Base-by-base conservation (phyloP, 2,113 vertebrate genomes). In the Chrysemys picta region DNA sequence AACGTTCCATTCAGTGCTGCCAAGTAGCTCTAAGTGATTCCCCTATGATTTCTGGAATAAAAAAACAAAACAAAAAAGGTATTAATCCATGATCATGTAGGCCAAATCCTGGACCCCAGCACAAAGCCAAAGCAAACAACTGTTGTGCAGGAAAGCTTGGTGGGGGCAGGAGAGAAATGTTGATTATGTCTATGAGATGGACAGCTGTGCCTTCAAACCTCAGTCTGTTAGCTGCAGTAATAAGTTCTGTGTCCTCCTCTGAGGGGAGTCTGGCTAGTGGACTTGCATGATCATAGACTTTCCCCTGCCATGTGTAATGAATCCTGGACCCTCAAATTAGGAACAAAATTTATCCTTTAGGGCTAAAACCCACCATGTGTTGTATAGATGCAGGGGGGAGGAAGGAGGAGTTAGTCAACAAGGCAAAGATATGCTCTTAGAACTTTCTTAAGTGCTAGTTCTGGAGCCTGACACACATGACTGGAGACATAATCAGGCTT, bases 81-180 rank as follows among this genome's bases (percentile, higher is more conserved):
- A 52, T 21, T 92, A 94, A 93, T 84, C 7, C 2, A 6, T 87
- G 80, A 79, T 24, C 42, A 45, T 47, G 85, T 12, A 56, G 79
- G 4, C 12, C 0, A 2, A 4, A 82, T n/a, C 38, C 1, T 35
- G 56, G 1, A 84, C 10, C 25, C 84, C 19, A 80, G 7, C 7
- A 52, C 50, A 57, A 0, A 56, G 42, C 24, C 13, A n/a, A 80
- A 85, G 25, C 10, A 89, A 56, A 92, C 16, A 29, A 69, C 17
- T 52, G 7, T n/a, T 24, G 42, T 4, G 19, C 31, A 78, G 53
- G 13, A 94, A 2, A 83, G 19, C 62, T 31, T 53, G 24, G 11
- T 53, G 10, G 57, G 10, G 10, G 4, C 0, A 5, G 10, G 9
- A 85, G 54, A 21, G 82, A 10, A 83, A 25, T 50, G 4, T 5